Percentiles rank a stretch among this genome's conserved stretches.
These are phyloP conservation scores for Ochropacha duplaris DNA, from an alignment of 2,888 invertebrate species.

Conservation along the genomic window DNA sequence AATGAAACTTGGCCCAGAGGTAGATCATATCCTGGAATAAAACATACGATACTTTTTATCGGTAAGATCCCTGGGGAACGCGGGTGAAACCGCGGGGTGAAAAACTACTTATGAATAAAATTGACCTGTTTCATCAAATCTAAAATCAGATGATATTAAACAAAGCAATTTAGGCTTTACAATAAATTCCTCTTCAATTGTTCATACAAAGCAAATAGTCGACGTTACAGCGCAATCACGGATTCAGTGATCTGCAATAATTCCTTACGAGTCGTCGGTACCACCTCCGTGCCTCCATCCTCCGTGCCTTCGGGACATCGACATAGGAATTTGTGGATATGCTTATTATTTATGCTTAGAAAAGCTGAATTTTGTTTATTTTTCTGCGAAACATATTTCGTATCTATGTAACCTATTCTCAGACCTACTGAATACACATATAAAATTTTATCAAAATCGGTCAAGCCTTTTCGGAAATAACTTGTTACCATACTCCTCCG, in stretches of 20 bases:
- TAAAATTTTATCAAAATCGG: no score
- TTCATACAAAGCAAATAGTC: slow-evolving; percentile 5
- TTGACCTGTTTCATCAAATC: background rate
- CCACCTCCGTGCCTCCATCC: background rate
- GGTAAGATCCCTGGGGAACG: no score
- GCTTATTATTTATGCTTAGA: background rate
- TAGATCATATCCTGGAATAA: no score
- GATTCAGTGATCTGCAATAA: slow-evolving; percentile 12
- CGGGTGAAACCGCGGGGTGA: no score
- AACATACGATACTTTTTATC: no score
- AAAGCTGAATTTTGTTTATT: background rate
- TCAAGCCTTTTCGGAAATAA: no score
- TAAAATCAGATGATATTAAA: background rate
- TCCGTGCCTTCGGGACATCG: background rate
- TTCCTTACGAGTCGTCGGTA: slow-evolving; percentile 4
- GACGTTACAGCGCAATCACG: slow-evolving; percentile 7
- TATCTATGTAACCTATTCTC: no score
- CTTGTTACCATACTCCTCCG: no score
- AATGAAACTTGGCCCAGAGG: no score
- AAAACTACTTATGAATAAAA: no score
- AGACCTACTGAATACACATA: no score
- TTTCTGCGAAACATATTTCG: background rate
- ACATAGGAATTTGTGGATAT: background rate
- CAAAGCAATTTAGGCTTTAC: background rate
- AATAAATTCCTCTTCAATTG: slow-evolving; percentile 2